Base-by-base conservation (phyloP, 2,797 vertebrate genomes). In the Notolabrus celidotus region DNA sequence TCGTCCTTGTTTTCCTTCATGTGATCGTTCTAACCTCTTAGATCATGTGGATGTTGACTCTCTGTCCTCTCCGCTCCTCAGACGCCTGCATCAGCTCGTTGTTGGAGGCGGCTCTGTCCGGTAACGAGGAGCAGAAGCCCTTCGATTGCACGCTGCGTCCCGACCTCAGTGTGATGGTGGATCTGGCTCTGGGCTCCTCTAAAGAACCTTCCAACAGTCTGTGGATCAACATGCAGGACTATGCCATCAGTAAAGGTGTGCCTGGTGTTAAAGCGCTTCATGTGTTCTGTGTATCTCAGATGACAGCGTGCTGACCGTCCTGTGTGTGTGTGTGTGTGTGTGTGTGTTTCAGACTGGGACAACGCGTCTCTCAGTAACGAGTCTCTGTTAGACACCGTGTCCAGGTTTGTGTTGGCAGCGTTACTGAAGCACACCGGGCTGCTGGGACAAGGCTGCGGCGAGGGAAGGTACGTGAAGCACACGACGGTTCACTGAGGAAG, bases 191-290 rank as follows among this genome's bases (percentile, higher is more conserved):
- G 88, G 96, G 97, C 22, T 97, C 96, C 64, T 95, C 96, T 19
- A 99, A 99, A 92, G 98, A 99, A 79, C 98, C 98, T 16, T 93
- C 96, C 29, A 95, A 95, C 83, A 97, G 96, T 82, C 95, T 99
- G 52, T 99, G 98, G 98, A 95, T 97, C 88, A 98, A 96, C 84
- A 96, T 99, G 96, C 96, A 97, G 79, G 98, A 99, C 89, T 99
- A 97, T 50, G 97, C 97, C 79, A 75, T 97, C 61, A 98, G 96
- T 91, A 99, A 98, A 96, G 98, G 98, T 97, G 77, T 36, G 54
- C 15, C 11, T 34, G 9, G n/a, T 9, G 0, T 55, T 20, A 0
- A 1, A 0, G 5, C 10, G 4, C 3, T 7, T 10, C 1, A 20
- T 19, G 4, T 43, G 2, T 10, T 8, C 17, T 22, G 0, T 25